Base-by-base conservation (phyloP, 2,888 invertebrate genomes). In the Sminthurides aquaticus region DNA sequence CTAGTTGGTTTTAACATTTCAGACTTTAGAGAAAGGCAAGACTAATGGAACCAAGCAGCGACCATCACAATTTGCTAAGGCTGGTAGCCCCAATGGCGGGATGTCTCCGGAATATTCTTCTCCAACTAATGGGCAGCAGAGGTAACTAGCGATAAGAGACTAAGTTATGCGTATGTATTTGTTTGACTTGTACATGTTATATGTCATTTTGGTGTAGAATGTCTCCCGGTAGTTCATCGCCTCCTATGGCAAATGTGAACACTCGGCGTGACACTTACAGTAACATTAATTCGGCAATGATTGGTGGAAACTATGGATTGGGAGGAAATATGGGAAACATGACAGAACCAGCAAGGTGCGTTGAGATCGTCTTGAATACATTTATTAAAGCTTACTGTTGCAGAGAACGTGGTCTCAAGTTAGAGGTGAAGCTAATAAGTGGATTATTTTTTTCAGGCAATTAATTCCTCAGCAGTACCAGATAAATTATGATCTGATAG, bases 401-500 rank as follows among this genome's bases (percentile, higher is more conserved):
- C n/a, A n/a, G n/a, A n/a, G n/a, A n/a, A 29, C 22, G n/a, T 34
- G 15, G 29, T 29, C 3, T 18, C n/a, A 18, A 57, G 20, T 15
- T 28, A 57, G 22, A 28, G 27, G 15, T 26, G 20, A 3, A 57
- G 18, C 11, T n/a, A 27, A 25, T 8, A 18, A 11, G 43, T 43
- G 8, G 8, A 11, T 43, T 18, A 52, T 20, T 15, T 48, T 26
- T 28, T 49, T 22, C 49, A 64, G 64, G 26, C 49, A 64, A 28
- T 27, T n/a, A 20, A 52, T 71, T 49, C 74, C 74, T 1, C 69
- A 69, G 49, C 70, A 73, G 49, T 74, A 73, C 60, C 70, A 69
- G 3, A 66, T 74, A 24, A 69, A 74, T 59, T 74, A 72, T 57
- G 71, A 72, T 8, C 64, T 64, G 25, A 71, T 72, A 58, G 70